Conservation (phyloP, 2,888 invertebrate species). For the Nomada ferruginata region DNA sequence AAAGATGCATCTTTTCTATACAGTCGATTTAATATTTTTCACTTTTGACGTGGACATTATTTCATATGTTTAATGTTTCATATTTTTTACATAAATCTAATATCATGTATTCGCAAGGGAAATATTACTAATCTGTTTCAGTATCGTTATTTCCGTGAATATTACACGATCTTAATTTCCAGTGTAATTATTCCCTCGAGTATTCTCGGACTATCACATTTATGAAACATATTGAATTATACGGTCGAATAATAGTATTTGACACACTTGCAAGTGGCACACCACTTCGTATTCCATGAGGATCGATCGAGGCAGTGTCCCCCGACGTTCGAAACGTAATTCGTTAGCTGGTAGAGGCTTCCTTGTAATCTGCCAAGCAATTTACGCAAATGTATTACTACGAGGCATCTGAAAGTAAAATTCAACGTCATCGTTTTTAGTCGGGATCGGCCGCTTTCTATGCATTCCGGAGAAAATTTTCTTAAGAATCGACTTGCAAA, state of each 20-base stretch:
- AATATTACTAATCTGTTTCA: too few species aligned
- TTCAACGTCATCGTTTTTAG: constrained; percentile 17
- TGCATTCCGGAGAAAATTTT: constrained; percentile 16
- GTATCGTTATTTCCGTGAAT: background rate
- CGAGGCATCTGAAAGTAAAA: constrained; percentile 28
- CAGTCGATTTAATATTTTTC: too few species aligned
- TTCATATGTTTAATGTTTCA: too few species aligned
- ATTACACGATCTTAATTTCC: too few species aligned
- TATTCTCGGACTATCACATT: background rate
- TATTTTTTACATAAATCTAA: too few species aligned
- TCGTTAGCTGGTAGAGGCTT: constrained; percentile 32
- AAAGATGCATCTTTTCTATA: too few species aligned
- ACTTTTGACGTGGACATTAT: too few species aligned
- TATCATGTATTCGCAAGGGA: too few species aligned
- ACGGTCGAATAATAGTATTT: background rate
- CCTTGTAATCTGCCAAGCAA: constrained; percentile 33
- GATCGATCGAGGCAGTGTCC: constrained; percentile 35
- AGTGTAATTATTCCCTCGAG: too few species aligned
- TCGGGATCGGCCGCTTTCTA: background rate
- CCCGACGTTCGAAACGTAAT: constrained; percentile 39
- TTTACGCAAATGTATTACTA: constrained; percentile 31
- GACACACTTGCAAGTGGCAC: constrained; percentile 15
- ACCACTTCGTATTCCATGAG: constrained; percentile 33
- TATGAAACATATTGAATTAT: constrained; percentile 1
- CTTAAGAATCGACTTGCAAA: constrained; percentile 34